These are phyloP conservation scores for Brotogeris chrysoptera DNA, from an alignment of 2,797 vertebrate genomes.

Conservation along the genomic window DNA sequence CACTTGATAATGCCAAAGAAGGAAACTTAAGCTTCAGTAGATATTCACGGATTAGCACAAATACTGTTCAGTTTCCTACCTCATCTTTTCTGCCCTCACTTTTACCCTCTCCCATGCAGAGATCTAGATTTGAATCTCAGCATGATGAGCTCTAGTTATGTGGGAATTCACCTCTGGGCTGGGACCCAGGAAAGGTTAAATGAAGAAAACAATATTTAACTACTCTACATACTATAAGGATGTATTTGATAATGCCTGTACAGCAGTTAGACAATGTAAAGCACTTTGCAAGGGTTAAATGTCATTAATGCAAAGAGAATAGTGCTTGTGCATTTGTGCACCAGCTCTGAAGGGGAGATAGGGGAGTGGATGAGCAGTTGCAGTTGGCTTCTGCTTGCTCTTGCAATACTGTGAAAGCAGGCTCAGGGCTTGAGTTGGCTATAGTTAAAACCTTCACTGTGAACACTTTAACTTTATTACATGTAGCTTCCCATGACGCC, in stretches of 20 bases:
- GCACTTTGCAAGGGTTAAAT: neutral
- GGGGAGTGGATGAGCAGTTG: neutral
- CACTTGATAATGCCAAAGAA: neutral
- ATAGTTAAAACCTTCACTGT: neutral
- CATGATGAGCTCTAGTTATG: neutral
- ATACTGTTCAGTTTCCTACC: neutral
- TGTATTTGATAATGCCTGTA: neutral
- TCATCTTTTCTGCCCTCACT: neutral
- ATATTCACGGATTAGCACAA: neutral
- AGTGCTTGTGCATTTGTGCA: neutral
- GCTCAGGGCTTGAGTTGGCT: neutral
- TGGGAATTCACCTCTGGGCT: neutral
- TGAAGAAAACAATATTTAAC: neutral
- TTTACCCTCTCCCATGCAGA: neutral
- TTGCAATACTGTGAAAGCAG: neutral
- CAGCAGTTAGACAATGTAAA: neutral
- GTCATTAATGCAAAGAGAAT: neutral
- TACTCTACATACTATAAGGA: neutral
- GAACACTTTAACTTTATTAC: neutral
- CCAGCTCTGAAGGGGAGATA: neutral
- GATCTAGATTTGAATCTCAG: neutral
- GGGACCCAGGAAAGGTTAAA: neutral
- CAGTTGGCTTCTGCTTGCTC: neutral
- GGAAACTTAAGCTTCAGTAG: neutral
- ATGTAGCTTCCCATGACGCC: neutral